Evolutionary conservation across 2,113 vertebrate species (phyloP).

Genomic region (Tamias sibiricus): DNA sequence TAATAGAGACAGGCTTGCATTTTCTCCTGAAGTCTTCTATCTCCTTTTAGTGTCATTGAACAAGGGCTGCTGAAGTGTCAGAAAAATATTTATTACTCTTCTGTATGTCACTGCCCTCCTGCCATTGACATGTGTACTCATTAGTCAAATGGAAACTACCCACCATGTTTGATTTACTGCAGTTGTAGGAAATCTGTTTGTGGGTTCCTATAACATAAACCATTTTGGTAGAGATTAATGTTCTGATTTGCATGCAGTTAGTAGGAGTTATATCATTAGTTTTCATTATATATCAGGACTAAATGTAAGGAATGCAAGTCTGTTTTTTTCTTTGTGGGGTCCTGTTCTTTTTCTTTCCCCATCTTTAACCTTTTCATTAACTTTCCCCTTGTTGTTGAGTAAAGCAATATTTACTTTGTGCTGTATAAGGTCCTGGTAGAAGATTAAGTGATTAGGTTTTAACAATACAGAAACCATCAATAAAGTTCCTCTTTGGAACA

Average conservation of each 20-base stretch:
- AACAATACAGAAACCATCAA: slow-evolving; percentile 58
- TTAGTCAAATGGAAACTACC: slow-evolving; percentile 86
- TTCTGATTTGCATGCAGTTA: slow-evolving; percentile 85
- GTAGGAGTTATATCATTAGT: slow-evolving; percentile 81
- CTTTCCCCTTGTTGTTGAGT: slow-evolving; percentile 72
- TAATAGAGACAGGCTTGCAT: slow-evolving; percentile 71
- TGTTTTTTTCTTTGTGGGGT: slow-evolving; percentile 70
- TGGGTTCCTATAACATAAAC: slow-evolving; percentile 86
- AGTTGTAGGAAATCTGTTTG: slow-evolving; percentile 85
- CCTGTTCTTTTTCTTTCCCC: slow-evolving; percentile 73
- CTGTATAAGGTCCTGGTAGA: slow-evolving; percentile 44
- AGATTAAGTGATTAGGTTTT: slow-evolving; percentile 79
- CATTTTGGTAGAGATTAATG: slow-evolving; percentile 87
- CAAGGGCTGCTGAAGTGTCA: slow-evolving; percentile 83
- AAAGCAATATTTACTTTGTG: slow-evolving; percentile 78
- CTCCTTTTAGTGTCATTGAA: slow-evolving; percentile 79
- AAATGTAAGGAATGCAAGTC: slow-evolving; percentile 80
- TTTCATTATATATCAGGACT: slow-evolving; percentile 81
- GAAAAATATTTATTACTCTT: slow-evolving; percentile 84
- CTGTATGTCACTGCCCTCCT: slow-evolving; percentile 84
- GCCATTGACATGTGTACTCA: slow-evolving; percentile 86
- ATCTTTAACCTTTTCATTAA: slow-evolving; percentile 80
- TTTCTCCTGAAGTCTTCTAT: slow-evolving; percentile 83
- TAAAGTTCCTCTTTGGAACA: slow-evolving; percentile 63
- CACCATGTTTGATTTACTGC: slow-evolving; percentile 86